Conservation (phyloP, 2,888 invertebrate species). For the Phortica magna region DNA sequence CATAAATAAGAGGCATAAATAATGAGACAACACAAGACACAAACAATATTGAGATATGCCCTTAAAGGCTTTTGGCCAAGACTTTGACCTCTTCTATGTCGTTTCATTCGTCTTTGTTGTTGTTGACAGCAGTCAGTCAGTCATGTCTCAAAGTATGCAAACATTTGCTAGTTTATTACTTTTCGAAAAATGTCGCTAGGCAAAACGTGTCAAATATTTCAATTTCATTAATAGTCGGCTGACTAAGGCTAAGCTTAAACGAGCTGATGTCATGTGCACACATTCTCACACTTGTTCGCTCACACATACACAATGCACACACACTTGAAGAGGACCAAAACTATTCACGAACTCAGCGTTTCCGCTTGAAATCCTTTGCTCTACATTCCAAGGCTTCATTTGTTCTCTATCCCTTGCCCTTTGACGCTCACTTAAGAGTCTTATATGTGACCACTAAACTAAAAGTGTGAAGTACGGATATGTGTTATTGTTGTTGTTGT, state of each 20-base stretch:
- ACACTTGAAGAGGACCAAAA: not conserved
- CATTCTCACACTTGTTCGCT: constrained; percentile 2
- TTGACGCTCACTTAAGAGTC: not conserved
- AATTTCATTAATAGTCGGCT: constrained; percentile 47
- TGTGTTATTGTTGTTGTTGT: not conserved
- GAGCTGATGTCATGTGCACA: constrained; percentile 35
- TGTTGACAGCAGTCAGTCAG: not conserved
- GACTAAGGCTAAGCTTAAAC: not conserved
- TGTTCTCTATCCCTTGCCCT: not conserved
- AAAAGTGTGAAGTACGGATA: not conserved
- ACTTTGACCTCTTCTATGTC: not conserved
- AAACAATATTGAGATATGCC: not conserved
- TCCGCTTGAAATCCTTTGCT: constrained; percentile 10
- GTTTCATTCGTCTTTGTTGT: no score
- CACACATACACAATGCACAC: not conserved
- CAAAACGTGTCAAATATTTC: constrained; percentile 35
- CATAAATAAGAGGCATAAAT: not conserved
- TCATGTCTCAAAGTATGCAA: constrained; percentile 13
- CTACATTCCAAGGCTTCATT: not conserved
- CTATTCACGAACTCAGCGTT: constrained; percentile 14
- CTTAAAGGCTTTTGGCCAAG: no score
- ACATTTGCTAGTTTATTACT: constrained; percentile 19
- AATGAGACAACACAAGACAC: not conserved
- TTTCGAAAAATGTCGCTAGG: constrained; percentile 23
- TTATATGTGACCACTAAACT: constrained; percentile 17